Evolutionary conservation across 37 sponge, comb jelly and placozoan genomes (phyloP).

Genomic region (Corticium candelabrum): DNA sequence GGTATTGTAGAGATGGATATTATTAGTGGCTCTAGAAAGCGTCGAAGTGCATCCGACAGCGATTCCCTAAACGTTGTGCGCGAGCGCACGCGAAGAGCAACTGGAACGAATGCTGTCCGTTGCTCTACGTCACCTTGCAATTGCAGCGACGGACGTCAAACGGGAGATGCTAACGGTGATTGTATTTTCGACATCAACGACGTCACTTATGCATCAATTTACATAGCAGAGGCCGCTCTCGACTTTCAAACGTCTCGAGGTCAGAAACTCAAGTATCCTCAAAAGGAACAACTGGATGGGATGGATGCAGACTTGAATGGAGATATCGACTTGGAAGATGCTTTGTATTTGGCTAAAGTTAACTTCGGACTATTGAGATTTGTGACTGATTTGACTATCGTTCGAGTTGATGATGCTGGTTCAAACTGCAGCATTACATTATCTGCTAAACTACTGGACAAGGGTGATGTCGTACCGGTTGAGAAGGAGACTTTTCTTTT

Average conservation of each 20-base stretch:
- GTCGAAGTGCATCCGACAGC: too few relatives aligned
- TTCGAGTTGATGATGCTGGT: slow-evolving; percentile 27
- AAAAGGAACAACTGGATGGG: slow-evolving; percentile 22
- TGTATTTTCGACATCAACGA: not conserved
- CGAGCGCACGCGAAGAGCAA: too few relatives aligned
- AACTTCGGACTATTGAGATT: slow-evolving; percentile 30
- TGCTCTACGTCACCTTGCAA: not conserved
- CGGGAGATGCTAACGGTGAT: not conserved
- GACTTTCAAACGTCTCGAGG: not conserved
- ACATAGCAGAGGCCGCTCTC: not conserved
- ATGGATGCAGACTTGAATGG: slow-evolving; percentile 64
- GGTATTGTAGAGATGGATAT: not conserved
- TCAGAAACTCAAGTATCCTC: not conserved
- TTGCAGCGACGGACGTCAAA: not conserved
- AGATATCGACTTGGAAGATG: slow-evolving; percentile 27
- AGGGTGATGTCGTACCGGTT: not conserved
- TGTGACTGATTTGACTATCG: slow-evolving; percentile 20
- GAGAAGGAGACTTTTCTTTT: slow-evolving; percentile 16
- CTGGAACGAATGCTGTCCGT: too few relatives aligned
- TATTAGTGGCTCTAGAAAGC: not conserved
- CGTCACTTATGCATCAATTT: not conserved
- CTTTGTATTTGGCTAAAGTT: slow-evolving; percentile 17
- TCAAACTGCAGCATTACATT: slow-evolving; percentile 53
- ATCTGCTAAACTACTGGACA: slow-evolving; percentile 25
- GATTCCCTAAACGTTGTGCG: too few relatives aligned